A percentile compares a stretch with the other conserved stretches of the same genome.
Evolutionary conservation across 1,140 invertebrate species (phyloP).

Genomic region (Gyrodactylus bullatarudis): DNA sequence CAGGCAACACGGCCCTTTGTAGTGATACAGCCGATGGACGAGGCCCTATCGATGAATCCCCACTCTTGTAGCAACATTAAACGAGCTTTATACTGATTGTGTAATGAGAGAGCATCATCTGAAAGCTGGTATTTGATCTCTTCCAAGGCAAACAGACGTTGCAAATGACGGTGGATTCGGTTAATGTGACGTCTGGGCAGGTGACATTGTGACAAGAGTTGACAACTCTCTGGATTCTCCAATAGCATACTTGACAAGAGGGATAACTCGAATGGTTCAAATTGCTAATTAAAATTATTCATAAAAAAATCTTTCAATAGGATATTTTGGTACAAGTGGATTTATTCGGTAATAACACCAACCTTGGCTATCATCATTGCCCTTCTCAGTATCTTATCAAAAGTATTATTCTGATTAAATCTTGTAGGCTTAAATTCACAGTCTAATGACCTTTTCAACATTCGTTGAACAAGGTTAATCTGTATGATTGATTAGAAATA

Average conservation of each 20-base stretch:
- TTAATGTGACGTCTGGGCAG: background rate
- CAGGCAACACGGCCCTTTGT: slow-evolving; percentile 4
- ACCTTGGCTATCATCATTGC: too few relatives aligned
- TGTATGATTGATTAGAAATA: too few relatives aligned
- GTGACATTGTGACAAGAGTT: background rate
- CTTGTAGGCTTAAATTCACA: too few relatives aligned
- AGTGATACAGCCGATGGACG: background rate
- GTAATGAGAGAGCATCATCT: background rate
- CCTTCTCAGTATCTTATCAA: too few relatives aligned
- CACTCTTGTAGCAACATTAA: background rate
- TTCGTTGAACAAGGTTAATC: too few relatives aligned
- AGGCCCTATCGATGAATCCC: background rate
- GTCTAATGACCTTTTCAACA: too few relatives aligned
- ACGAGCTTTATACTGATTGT: background rate
- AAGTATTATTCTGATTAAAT: too few relatives aligned
- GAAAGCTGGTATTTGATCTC: background rate
- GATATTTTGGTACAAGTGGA: too few relatives aligned
- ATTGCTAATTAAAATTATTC: too few relatives aligned
- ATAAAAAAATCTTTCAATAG: too few relatives aligned
- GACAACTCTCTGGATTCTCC: background rate
- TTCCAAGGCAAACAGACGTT: background rate
- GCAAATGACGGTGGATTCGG: background rate
- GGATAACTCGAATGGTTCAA: background rate
- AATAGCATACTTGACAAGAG: background rate
- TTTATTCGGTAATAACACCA: too few relatives aligned